phyloP scores from a whole-genome alignment of 1,140 invertebrate species.

The Meloidogyne chitwoodi region DNA sequence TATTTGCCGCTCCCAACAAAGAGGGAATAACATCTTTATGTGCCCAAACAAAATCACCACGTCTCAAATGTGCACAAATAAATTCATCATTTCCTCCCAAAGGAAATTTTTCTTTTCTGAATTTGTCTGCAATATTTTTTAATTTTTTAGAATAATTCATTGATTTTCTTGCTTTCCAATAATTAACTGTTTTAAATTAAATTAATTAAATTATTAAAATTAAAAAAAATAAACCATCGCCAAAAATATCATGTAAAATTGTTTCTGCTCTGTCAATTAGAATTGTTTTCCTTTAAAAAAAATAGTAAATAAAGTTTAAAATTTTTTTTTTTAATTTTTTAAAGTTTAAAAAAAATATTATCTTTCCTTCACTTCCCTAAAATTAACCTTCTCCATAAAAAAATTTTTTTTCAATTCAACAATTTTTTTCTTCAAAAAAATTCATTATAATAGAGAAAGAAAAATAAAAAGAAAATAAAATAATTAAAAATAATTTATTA shows the following conservation, averaged over 20 bases:
- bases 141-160: conserved; percentile 79
- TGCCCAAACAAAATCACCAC: conserved; percentile 75
- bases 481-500: too few relatives aligned
- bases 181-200: background rate
- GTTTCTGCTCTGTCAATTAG: conserved; percentile 83
- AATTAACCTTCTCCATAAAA: too few relatives aligned
- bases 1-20: conserved; percentile 69
- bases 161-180: conserved; percentile 78
- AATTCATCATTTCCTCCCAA: conserved; percentile 73
- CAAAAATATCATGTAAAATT: conserved; percentile 79
- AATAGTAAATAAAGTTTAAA: too few relatives aligned
- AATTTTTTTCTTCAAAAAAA: too few relatives aligned
- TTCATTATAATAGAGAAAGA: too few relatives aligned
- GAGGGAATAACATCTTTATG: conserved; percentile 71
- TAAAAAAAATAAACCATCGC: conserved; percentile 67
- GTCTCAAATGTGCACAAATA: conserved; percentile 75
- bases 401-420: too few relatives aligned
- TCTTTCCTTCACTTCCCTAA: too few relatives aligned
- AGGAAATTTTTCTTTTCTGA: conserved; percentile 63
- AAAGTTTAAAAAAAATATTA: too few relatives aligned
- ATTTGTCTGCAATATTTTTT: conserved; percentile 70
- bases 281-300: conserved; percentile 65
- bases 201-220: background rate
- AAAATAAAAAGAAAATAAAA: too few relatives aligned
- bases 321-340: too few relatives aligned